Conservation (phyloP, 2,797 vertebrate genomes). For the Malurus splendens region DNA sequence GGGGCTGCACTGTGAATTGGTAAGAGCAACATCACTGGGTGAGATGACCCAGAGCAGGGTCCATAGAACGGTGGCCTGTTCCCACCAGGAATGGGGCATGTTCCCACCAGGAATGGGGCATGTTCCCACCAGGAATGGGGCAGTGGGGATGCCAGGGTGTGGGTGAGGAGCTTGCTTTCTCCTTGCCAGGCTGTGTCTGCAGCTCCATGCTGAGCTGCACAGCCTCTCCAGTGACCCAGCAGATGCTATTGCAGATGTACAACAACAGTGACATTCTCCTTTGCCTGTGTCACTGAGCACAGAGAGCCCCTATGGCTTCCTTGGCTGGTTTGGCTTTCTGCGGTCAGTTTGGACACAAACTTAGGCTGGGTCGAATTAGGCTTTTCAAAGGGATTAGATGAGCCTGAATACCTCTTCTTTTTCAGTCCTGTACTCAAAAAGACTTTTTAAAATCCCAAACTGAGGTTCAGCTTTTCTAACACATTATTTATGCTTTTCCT, state of each 20-base stretch:
- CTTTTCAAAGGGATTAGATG: neutral
- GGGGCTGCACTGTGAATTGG: neutral
- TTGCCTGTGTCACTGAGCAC: neutral
- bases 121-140: accelerated
- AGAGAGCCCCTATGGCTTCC: neutral
- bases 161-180: neutral
- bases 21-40: neutral
- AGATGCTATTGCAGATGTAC: neutral
- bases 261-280: neutral
- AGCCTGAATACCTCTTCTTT: neutral
- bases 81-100: neutral
- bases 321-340: neutral
- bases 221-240: neutral
- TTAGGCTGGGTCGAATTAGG: neutral
- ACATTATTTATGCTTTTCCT: neutral
- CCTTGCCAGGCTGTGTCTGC: neutral
- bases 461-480: neutral
- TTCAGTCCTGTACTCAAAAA: neutral
- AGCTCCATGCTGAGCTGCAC: neutral
- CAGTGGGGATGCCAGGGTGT: neutral
- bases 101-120: no score
- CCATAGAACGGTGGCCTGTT: accelerated
- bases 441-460: neutral
- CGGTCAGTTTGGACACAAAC: neutral
- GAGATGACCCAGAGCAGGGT: neutral